Percentiles rank a stretch among this genome's conserved stretches.
phyloP scores from a whole-genome alignment of 2,888 invertebrate genomes.

The Heliconius hortense region DNA sequence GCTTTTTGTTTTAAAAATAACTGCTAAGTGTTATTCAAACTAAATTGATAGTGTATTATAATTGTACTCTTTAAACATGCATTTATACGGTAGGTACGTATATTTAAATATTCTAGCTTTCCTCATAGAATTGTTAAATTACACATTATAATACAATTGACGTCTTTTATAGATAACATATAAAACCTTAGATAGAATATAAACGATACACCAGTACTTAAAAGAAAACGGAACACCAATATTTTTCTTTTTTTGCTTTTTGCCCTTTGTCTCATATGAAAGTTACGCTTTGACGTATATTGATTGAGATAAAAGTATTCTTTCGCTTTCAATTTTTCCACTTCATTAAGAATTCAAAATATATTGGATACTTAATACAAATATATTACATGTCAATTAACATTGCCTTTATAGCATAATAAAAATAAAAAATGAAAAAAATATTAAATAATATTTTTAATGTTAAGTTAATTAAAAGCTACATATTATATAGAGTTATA shows the following conservation, averaged over 20 bases:
- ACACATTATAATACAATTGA: slow-evolving; percentile 7
- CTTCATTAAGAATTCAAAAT: too few relatives aligned
- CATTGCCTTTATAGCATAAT: too few relatives aligned
- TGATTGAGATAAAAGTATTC: too few relatives aligned
- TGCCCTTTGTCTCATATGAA: neutral
- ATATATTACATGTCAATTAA: too few relatives aligned
- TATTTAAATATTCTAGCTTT: slow-evolving; percentile 14
- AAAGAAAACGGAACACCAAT: neutral
- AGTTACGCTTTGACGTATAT: too few relatives aligned
- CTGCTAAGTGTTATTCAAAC: neutral
- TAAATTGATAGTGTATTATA: neutral
- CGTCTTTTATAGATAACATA: neutral
- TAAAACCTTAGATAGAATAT: neutral
- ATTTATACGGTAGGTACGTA: neutral
- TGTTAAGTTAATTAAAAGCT: too few relatives aligned
- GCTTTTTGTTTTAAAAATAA: neutral
- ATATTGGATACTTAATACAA: too few relatives aligned
- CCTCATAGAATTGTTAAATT: slow-evolving; percentile 1
- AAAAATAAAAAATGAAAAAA: too few relatives aligned
- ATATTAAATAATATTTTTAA: too few relatives aligned
- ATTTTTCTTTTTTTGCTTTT: neutral
- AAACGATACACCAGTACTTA: too few relatives aligned
- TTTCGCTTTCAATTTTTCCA: too few relatives aligned
- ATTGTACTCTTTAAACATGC: neutral
- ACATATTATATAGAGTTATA: too few relatives aligned